Conservation (phyloP, 2,113 vertebrate genomes). For the Neolamprologus longior region DNA sequence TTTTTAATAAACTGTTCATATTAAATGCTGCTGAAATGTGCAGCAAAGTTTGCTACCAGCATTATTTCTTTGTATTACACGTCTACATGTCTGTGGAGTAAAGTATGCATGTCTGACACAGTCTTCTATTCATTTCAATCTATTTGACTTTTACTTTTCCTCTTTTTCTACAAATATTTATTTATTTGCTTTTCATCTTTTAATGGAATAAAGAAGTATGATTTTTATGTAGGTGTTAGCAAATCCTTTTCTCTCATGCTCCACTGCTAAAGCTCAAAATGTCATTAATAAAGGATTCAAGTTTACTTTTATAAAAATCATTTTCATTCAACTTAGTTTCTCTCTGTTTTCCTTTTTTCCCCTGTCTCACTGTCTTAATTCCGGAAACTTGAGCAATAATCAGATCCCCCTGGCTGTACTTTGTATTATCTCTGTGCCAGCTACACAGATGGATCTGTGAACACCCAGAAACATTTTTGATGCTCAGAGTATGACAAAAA, state of each 20-base stretch:
- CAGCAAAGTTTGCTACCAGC: background rate
- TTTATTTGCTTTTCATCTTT: background rate
- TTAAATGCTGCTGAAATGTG: background rate
- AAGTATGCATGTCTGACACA: background rate
- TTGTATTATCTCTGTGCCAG: background rate
- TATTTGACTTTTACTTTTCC: background rate
- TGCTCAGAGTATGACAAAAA: background rate
- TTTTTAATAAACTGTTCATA: background rate
- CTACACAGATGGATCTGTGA: background rate
- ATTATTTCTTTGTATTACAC: background rate
- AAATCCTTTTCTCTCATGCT: background rate
- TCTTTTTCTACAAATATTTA: background rate
- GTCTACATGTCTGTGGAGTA: background rate
- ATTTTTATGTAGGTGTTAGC: background rate
- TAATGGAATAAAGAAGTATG: background rate
- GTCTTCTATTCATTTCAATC: background rate
- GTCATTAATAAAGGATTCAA: background rate
- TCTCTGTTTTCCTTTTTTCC: background rate
- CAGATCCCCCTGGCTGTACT: background rate
- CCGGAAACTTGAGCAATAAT: background rate
- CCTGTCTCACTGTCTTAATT: background rate
- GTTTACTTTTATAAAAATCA: background rate
- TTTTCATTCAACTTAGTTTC: background rate
- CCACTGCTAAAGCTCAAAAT: background rate
- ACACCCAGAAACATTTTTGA: background rate